Evolutionary conservation across 2,113 vertebrate species (phyloP), one percentile per base, ranked within the genome.

Genomic region (Dascyllus trimaculatus): DNA sequence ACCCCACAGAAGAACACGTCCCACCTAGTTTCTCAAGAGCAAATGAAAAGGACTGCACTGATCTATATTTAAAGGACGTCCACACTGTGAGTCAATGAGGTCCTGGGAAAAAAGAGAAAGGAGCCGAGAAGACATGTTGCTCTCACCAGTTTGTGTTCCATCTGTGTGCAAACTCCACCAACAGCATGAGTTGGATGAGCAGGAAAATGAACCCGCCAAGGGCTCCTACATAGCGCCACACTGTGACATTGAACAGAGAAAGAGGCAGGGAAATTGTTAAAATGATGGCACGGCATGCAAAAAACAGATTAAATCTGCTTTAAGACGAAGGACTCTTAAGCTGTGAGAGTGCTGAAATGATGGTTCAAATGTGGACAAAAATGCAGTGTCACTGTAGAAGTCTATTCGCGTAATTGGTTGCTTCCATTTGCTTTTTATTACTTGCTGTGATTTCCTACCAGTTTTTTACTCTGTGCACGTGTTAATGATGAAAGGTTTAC

Each of bases 131-230:
- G 69, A 76, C 40, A 15, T 48, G 70, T 29, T 71, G 26, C 32
- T 81, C 96, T 85, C 94, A 99, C 98, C 98, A 99, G 91, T 99
- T 99, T 93, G 97, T 97, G 93, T 99, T 99, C 98, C 98, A 99
- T 81, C 97, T 96, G 89, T 99, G 98, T 15, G 98, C 96, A 19
- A 99, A 99, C 87, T 99, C 96, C 91, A 99, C 96, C 69, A 99
- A 92, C 72, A 99, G 86, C 90, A 96, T 94, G 62, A 99, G 97
- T 87, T 99, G 98, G 92, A 99, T 98, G 62, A 95, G 75, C 57
- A 99, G 95, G 86, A 98, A 99, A 53, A 97, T 0, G 86, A 95
- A 96, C 1, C 95, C 97, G 22, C 97, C 96, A 0, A 1, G 0
- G 1, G 96, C 96, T 58, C 96, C 98, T 4, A 99, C 93, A 0